Conservation (phyloP, 2,888 invertebrate species). For the Meliscaeva auricollis region DNA sequence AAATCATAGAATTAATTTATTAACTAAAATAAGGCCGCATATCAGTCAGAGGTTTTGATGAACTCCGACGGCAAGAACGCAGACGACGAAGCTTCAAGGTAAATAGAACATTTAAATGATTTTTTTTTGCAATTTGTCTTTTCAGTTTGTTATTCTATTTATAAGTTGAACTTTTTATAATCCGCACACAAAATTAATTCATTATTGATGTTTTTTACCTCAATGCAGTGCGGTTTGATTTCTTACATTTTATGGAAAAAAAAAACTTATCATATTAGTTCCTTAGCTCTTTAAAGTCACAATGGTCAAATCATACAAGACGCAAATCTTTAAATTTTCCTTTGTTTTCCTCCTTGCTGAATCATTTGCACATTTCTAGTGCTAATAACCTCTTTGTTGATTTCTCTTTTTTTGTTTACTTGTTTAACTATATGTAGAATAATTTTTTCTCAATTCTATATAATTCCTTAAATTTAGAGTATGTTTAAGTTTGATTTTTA, state of each 20-base stretch:
- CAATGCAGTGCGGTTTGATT: too few relatives aligned
- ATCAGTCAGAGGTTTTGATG: conserved; percentile 81
- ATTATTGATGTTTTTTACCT: not conserved
- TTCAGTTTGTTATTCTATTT: conserved; percentile 44
- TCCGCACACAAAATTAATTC: not conserved
- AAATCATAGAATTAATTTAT: conserved; percentile 4
- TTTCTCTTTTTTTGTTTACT: conserved; percentile 23
- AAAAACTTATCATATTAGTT: too few relatives aligned
- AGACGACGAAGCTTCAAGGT: conserved; percentile 86
- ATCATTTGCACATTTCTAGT: conserved; percentile 12
- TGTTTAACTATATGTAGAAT: not conserved
- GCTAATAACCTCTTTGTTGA: conserved; percentile 56
- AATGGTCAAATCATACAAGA: not conserved
- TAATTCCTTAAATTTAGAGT: too few relatives aligned
- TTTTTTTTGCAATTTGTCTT: not conserved
- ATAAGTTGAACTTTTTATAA: conserved; percentile 11
- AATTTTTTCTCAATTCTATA: conserved; percentile 8
- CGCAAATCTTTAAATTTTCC: conserved; percentile 18
- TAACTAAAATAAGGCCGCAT: conserved; percentile 28
- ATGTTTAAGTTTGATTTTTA: too few relatives aligned
- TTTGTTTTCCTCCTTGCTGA: conserved; percentile 49
- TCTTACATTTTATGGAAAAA: too few relatives aligned
- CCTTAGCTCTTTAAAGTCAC: too few relatives aligned
- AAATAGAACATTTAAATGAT: conserved; percentile 71
- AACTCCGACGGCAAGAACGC: conserved; percentile 84